Conservation (phyloP, 2,113 vertebrate genomes). For the Hemicordylus capensis region DNA sequence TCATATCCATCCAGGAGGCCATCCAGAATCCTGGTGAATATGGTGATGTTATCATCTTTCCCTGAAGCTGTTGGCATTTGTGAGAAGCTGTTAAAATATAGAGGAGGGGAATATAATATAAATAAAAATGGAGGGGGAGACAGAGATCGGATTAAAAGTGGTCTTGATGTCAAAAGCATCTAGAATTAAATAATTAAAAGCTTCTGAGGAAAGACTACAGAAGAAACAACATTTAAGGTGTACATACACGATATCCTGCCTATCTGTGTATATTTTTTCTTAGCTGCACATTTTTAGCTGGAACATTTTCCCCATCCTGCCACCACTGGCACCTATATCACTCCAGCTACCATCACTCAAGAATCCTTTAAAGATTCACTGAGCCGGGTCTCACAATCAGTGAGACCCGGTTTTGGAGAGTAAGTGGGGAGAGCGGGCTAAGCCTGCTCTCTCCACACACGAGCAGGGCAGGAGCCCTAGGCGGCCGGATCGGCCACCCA, state of each 20-base stretch:
- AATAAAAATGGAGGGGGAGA: neutral
- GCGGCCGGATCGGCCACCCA: too few relatives aligned
- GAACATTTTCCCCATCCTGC: neutral
- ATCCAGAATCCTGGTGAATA: constrained; percentile 95
- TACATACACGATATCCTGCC: neutral
- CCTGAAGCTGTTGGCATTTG: constrained; percentile 85
- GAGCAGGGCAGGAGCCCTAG: too few relatives aligned
- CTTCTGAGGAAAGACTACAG: neutral
- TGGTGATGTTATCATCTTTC: constrained; percentile 93
- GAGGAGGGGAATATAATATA: neutral
- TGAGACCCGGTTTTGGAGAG: too few relatives aligned
- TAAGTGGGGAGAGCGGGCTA: too few relatives aligned
- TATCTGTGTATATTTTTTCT: neutral
- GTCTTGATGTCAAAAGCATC: neutral
- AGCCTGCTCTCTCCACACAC: too few relatives aligned
- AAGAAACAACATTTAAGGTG: neutral
- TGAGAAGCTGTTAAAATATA: constrained; percentile 78
- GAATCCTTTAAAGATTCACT: neutral
- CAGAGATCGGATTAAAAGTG: constrained; percentile 26
- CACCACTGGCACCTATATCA: neutral
- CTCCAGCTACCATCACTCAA: neutral
- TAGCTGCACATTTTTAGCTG: neutral
- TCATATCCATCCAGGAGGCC: constrained; percentile 95
- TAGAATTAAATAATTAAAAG: neutral
- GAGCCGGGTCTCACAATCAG: too few relatives aligned